phyloP scores from a whole-genome alignment of 2,797 vertebrate species.

The Channallabes apus region DNA sequence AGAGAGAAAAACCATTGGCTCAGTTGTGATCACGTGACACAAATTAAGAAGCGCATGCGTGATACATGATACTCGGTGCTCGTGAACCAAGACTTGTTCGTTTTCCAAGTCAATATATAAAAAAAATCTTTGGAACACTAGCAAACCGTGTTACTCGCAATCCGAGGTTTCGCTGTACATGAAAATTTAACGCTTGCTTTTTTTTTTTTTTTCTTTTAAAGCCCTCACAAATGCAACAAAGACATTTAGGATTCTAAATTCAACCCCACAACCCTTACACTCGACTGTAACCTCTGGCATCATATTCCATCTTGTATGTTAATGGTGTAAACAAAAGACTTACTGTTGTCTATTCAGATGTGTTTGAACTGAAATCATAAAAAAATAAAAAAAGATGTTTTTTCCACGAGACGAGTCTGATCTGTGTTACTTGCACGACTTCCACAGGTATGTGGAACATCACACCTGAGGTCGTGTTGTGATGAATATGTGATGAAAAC shows the following conservation, averaged over 20 bases:
- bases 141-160: too few species aligned
- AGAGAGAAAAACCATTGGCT: too few species aligned
- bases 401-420: slow-evolving; percentile 61
- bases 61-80: too few species aligned
- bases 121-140: too few species aligned
- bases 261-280: slow-evolving; percentile 14
- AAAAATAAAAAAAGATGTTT: slow-evolving; percentile 69
- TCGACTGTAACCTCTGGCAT: slow-evolving; percentile 58
- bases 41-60: too few species aligned
- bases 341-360: slow-evolving; percentile 74
- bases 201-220: neutral
- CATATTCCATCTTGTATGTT: slow-evolving; percentile 70
- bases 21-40: too few species aligned
- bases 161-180: neutral
- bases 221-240: slow-evolving; percentile 22
- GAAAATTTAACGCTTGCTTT: slow-evolving; percentile 2
- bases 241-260: slow-evolving; percentile 31
- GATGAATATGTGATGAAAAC: too few species aligned
- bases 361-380: slow-evolving; percentile 73
- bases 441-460: neutral
- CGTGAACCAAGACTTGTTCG: too few species aligned
- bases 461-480: too few species aligned
- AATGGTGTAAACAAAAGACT: slow-evolving; percentile 71
- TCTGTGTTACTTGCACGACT: slow-evolving; percentile 20
- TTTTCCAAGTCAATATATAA: too few species aligned